phyloP scores from a whole-genome alignment of 2,113 vertebrate genomes.

The Mastomys natalensis region DNA sequence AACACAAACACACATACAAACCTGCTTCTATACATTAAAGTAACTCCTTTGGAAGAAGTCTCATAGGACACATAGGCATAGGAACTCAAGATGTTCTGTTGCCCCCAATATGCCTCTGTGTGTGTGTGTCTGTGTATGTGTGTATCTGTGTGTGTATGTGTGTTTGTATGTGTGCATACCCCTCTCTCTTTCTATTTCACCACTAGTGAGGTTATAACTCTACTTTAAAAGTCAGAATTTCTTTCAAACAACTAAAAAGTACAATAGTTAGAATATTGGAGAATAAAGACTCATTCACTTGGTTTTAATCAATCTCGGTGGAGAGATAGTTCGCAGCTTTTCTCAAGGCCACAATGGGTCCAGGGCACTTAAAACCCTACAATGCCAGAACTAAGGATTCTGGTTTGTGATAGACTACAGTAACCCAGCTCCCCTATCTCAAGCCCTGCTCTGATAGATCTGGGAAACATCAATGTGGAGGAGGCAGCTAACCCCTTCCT shows the following conservation, averaged over 20 bases:
- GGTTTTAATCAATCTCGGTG: neutral
- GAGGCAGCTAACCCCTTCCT: neutral
- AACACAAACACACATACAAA: neutral
- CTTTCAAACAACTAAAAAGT: slow-evolving; percentile 55
- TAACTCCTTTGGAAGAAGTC: slow-evolving; percentile 23
- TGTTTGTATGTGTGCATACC: neutral
- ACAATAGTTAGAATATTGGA: neutral
- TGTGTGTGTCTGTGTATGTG: neutral
- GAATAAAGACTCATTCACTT: slow-evolving; percentile 42
- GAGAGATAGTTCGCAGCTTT: neutral
- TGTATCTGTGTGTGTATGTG: too few species aligned
- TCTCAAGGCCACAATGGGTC: neutral
- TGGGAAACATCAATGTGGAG: neutral
- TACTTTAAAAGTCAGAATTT: slow-evolving; percentile 57
- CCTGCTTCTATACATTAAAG: neutral
- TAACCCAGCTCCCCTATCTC: neutral
- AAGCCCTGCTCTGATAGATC: neutral
- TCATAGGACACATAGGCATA: neutral
- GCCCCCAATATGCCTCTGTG: neutral
- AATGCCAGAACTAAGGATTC: neutral
- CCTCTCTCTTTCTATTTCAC: neutral
- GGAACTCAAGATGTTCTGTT: neutral
- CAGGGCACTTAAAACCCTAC: neutral
- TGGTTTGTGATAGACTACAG: neutral
- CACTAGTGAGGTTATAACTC: neutral